Percentiles rank a stretch among this genome's conserved stretches.
Evolutionary conservation across 2,888 invertebrate genomes (phyloP).

Genomic region (Oscheius sp.): DNA sequence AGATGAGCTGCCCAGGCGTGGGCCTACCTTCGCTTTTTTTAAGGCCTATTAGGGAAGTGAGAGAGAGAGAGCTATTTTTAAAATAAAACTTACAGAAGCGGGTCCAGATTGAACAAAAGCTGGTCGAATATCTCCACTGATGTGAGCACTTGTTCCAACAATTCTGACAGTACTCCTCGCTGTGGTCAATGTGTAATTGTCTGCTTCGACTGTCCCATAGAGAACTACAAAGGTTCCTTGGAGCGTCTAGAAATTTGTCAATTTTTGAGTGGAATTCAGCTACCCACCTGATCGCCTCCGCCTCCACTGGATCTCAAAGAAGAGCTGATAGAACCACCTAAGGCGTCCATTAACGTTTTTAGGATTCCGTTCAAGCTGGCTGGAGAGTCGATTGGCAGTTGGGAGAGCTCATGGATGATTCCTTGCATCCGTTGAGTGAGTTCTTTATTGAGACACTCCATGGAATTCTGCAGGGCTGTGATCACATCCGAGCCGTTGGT

Average conservation of each 20-base stretch:
- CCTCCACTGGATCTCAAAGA: not conserved
- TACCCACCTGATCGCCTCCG: not conserved
- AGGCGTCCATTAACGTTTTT: not conserved
- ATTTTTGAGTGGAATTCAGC: not conserved
- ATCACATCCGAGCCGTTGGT: not conserved
- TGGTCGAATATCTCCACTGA: constrained; percentile 26
- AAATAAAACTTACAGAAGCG: not conserved
- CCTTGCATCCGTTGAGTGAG: not conserved
- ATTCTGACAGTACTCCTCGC: constrained; percentile 24
- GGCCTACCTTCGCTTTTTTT: too few relatives aligned
- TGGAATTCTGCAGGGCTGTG: not conserved
- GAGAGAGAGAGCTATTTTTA: not conserved
- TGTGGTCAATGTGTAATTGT: not conserved
- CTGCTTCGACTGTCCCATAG: constrained; percentile 16
- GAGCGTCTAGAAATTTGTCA: not conserved
- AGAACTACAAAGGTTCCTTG: constrained; percentile 20
- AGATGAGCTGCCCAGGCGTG: too few relatives aligned
- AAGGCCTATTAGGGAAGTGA: too few relatives aligned
- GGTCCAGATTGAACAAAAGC: not conserved
- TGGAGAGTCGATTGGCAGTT: not conserved
- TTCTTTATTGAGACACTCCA: not conserved
- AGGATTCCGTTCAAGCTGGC: not conserved
- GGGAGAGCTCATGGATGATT: not conserved
- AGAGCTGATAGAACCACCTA: not conserved
- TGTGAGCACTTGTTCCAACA: constrained; percentile 2